Percentiles rank a stretch among this genome's conserved stretches.
These are phyloP conservation scores for Pteropus alecto DNA, from an alignment of 2,113 vertebrate genomes.

Conservation along the genomic window DNA sequence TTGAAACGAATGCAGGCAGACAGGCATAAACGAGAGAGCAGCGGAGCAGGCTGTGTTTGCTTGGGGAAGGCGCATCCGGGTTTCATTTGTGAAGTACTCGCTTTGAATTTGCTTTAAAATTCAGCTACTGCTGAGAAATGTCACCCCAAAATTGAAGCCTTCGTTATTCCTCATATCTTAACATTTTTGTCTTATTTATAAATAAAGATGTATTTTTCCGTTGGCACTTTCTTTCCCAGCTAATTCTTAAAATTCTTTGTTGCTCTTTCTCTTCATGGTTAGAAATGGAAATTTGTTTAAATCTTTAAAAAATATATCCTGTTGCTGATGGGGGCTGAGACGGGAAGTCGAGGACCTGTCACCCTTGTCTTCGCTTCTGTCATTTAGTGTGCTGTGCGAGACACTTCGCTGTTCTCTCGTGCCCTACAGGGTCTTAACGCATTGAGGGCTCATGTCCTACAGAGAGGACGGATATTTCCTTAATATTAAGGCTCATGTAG, in stretches of 20 bases:
- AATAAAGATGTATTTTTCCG: not conserved
- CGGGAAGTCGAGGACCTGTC: not conserved
- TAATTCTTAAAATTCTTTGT: not conserved
- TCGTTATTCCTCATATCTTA: not conserved
- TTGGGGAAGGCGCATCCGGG: not conserved
- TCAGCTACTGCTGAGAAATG: not conserved
- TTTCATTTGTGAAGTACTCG: not conserved
- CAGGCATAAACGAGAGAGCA: not conserved
- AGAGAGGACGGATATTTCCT: not conserved
- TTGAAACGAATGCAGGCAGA: not conserved
- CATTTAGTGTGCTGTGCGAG: accelerated
- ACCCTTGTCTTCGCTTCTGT: not conserved
- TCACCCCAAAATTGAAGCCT: not conserved
- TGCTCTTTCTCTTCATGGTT: not conserved
- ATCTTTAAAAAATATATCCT: not conserved
- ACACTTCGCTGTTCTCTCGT: not conserved
- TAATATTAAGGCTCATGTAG: not conserved
- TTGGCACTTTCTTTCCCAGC: not conserved
- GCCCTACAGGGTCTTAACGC: accelerated
- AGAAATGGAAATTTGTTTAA: constrained; percentile 2
- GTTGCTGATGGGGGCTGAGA: not conserved
- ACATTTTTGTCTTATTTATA: not conserved
- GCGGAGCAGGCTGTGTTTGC: not conserved
- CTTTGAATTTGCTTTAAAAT: not conserved
- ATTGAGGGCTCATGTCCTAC: accelerated